Percentiles rank a stretch among this genome's conserved stretches.
Evolutionary conservation across 2,888 invertebrate species (phyloP).

Genomic region (Ypsolopha scabrella): DNA sequence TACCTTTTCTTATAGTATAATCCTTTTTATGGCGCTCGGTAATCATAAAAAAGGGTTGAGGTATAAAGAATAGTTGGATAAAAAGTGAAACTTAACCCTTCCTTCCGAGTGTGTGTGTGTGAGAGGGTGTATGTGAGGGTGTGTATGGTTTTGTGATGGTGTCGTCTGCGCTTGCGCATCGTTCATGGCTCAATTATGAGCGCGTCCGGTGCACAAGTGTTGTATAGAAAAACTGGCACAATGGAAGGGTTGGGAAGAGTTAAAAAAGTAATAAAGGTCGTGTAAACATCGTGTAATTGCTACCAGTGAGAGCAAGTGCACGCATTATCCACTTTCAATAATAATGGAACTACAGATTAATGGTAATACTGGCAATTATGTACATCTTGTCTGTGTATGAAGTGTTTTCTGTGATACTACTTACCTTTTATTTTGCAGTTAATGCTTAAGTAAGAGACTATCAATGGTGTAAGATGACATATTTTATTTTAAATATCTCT

Average conservation of each 20-base stretch:
- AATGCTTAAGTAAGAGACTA: too few relatives aligned
- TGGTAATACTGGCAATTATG: too few relatives aligned
- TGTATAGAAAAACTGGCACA: constrained; percentile 40
- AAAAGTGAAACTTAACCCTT: constrained; percentile 46
- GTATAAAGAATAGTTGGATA: constrained; percentile 24
- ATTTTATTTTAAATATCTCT: too few relatives aligned
- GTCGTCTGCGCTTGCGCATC: constrained; percentile 8
- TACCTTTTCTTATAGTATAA: constrained; percentile 22
- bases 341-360: too few relatives aligned
- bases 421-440: too few relatives aligned
- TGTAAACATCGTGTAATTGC: constrained; percentile 67
- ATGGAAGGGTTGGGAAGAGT: constrained; percentile 58
- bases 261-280: constrained; percentile 55
- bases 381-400: too few relatives aligned
- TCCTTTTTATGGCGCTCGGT: constrained; percentile 25
- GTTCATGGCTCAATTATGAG: constrained; percentile 30
- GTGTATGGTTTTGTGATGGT: constrained; percentile 7
- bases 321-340: constrained; percentile 17
- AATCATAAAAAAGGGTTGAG: constrained; percentile 26
- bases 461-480: too few relatives aligned
- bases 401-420: too few relatives aligned
- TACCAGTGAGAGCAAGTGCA: constrained; percentile 4
- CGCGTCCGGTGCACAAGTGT: constrained; percentile 50
- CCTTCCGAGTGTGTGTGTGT: constrained; percentile 19
- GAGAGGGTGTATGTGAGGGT: constrained; percentile 11